Evolutionary conservation across 2,888 invertebrate genomes (phyloP).

Genomic region (Teinopalpus imperialis): DNA sequence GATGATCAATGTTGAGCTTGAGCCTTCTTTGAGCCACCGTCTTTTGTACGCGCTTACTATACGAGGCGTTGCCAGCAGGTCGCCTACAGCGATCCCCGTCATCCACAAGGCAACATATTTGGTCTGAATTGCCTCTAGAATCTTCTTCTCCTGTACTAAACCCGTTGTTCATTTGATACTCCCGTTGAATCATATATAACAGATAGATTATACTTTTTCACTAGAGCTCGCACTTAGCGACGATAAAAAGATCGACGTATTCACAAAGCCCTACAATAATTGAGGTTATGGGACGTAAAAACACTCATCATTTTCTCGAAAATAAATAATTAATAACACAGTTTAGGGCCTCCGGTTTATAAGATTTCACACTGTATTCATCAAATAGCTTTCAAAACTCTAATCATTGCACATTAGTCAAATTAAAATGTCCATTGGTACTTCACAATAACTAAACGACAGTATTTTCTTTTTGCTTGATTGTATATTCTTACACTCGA

Average conservation of each 20-base stretch:
- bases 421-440: slow-evolving; percentile 45
- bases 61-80: slow-evolving; percentile 96
- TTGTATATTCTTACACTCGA: slow-evolving; percentile 21
- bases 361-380: slow-evolving; percentile 38
- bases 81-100: slow-evolving; percentile 93
- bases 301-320: slow-evolving; percentile 54
- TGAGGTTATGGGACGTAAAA: slow-evolving; percentile 72
- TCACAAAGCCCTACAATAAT: slow-evolving; percentile 57
- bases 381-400: slow-evolving; percentile 37
- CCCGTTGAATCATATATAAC: slow-evolving; percentile 81
- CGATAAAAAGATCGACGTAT: slow-evolving; percentile 62
- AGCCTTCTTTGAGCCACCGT: slow-evolving; percentile 95
- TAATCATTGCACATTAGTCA: slow-evolving; percentile 57
- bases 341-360: slow-evolving; percentile 38
- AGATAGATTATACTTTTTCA: slow-evolving; percentile 57
- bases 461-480: slow-evolving; percentile 25
- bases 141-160: slow-evolving; percentile 96
- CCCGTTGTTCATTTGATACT: slow-evolving; percentile 89
- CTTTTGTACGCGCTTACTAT: slow-evolving; percentile 98
- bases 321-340: slow-evolving; percentile 49
- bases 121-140: slow-evolving; percentile 92
- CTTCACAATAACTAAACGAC: slow-evolving; percentile 38
- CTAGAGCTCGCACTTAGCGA: slow-evolving; percentile 60
- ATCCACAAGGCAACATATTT: slow-evolving; percentile 96
- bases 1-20: slow-evolving; percentile 91